A percentile compares a stretch with the other conserved stretches of the same genome.
Conservation (phyloP, 2,888 invertebrate species). For the Spicauda simplicius region DNA sequence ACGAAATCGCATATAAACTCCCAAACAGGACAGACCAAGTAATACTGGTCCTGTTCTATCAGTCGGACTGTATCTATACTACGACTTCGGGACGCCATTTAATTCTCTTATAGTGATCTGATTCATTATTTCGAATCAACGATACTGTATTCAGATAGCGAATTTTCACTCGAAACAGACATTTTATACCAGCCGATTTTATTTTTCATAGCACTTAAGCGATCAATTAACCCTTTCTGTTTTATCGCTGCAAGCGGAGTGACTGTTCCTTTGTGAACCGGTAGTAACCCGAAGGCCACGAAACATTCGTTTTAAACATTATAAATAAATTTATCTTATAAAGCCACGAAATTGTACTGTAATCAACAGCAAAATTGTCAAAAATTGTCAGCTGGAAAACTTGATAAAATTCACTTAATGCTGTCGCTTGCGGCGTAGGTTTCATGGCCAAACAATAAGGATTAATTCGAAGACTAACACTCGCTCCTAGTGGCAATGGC, state of each 20-base stretch:
- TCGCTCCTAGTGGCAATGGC: too few relatives aligned
- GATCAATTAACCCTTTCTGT: conserved; percentile 33
- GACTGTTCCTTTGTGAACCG: conserved; percentile 4
- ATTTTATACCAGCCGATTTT: conserved; percentile 17
- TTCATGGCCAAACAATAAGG: too few relatives aligned
- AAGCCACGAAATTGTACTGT: too few relatives aligned
- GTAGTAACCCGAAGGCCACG: conserved; percentile 3
- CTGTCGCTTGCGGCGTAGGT: too few relatives aligned
- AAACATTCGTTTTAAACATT: too few relatives aligned
- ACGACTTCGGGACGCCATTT: conserved; percentile 46
- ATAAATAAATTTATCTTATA: too few relatives aligned
- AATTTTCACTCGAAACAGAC: conserved; percentile 8
- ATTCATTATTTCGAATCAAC: conserved; percentile 52
- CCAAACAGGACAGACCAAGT: conserved; percentile 49
- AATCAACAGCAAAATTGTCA: too few relatives aligned
- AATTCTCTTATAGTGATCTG: conserved; percentile 56
- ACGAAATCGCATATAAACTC: conserved; percentile 41
- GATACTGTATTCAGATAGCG: conserved; percentile 21
- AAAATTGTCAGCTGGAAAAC: too few relatives aligned
- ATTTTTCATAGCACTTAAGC: conserved; percentile 39
- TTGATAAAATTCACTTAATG: too few relatives aligned
- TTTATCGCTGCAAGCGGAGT: conserved; percentile 24
- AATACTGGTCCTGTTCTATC: conserved; percentile 49
- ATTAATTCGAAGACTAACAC: too few relatives aligned
- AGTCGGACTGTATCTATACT: conserved; percentile 27